A percentile compares a stretch with the other conserved stretches of the same genome.
Conservation (phyloP, 2,888 invertebrate species). For the Dendrolimus pini region DNA sequence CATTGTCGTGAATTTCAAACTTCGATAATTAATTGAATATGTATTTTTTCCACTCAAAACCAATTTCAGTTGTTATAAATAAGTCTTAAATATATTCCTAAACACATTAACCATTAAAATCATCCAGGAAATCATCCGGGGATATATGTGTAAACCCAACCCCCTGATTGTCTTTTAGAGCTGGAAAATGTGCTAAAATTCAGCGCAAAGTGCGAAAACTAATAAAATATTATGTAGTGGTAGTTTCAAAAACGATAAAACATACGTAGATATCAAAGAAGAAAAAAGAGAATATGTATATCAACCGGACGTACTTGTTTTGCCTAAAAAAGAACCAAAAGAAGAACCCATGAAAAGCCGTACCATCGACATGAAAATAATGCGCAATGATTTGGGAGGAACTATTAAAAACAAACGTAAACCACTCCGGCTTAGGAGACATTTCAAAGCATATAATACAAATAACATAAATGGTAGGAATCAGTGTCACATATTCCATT, state of each 20-base stretch:
- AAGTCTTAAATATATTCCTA: too few relatives aligned
- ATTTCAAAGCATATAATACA: slow-evolving; percentile 16
- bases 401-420: slow-evolving; percentile 39
- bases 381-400: slow-evolving; percentile 40
- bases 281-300: slow-evolving; percentile 1
- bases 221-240: slow-evolving; percentile 13
- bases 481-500: slow-evolving; percentile 13
- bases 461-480: slow-evolving; percentile 13
- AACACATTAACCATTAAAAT: too few relatives aligned
- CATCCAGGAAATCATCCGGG: too few relatives aligned
- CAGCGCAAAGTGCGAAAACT: slow-evolving; percentile 47
- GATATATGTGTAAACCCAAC: too few relatives aligned
- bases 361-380: slow-evolving; percentile 29
- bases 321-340: slow-evolving; percentile 5
- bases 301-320: slow-evolving; percentile 9
- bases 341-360: slow-evolving; percentile 14
- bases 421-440: too few relatives aligned
- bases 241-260: too few relatives aligned
- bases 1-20: too few relatives aligned
- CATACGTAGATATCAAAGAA: background rate
- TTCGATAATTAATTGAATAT: too few relatives aligned
- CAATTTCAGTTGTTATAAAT: too few relatives aligned
- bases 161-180: slow-evolving; percentile 41
- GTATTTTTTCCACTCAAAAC: too few relatives aligned
- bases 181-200: slow-evolving; percentile 47